Evolutionary conservation across 2,113 vertebrate species (phyloP).

Genomic region (Scomber scombrus): DNA sequence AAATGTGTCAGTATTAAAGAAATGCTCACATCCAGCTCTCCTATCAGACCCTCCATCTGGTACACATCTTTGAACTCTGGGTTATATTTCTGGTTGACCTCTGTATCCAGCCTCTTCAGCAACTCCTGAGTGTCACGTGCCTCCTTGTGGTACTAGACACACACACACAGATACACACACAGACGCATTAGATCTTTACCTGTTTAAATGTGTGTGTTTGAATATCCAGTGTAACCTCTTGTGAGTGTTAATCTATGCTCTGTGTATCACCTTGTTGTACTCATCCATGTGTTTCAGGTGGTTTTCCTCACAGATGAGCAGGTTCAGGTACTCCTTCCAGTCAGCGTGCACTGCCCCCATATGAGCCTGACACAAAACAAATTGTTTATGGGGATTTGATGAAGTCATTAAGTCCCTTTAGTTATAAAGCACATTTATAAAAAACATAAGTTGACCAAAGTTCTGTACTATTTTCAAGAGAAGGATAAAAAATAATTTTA

Average conservation of each 20-base stretch:
- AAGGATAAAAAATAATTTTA: too few species aligned
- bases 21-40: slow-evolving; percentile 91
- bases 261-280: slow-evolving; percentile 91
- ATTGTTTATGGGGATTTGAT: background rate
- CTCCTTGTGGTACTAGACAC: slow-evolving; percentile 91
- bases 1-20: background rate
- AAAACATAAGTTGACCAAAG: too few species aligned
- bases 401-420: background rate
- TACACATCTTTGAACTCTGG: slow-evolving; percentile 96
- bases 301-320: slow-evolving; percentile 98
- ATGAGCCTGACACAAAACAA: slow-evolving; percentile 89
- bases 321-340: slow-evolving; percentile 98
- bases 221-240: background rate
- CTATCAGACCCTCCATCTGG: slow-evolving; percentile 91
- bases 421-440: background rate
- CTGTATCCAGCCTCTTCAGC: slow-evolving; percentile 90
- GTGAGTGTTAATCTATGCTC: background rate
- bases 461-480: too few species aligned
- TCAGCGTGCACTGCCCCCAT: slow-evolving; percentile 95
- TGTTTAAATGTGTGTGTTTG: background rate
- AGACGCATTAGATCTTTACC: background rate
- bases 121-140: slow-evolving; percentile 92
- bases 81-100: slow-evolving; percentile 94
- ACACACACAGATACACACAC: slow-evolving; percentile 39
- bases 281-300: slow-evolving; percentile 98